Conservation (phyloP, 2,113 vertebrate genomes). For the Mixornis gularis region DNA sequence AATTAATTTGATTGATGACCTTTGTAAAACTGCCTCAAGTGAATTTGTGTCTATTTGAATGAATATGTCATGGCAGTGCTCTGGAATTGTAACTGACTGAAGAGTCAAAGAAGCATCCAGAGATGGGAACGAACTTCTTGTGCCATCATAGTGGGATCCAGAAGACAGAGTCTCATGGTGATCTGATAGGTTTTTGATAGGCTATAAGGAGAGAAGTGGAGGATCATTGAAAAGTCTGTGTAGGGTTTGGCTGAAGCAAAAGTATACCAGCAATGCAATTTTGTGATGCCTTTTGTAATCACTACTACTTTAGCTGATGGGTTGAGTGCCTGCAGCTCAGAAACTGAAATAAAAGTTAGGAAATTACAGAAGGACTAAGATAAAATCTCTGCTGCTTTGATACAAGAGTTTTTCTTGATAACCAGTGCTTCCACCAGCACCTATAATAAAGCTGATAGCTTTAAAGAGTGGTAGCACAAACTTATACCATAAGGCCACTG, state of each 20-base stretch:
- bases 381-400: neutral
- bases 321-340: neutral
- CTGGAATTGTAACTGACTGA: neutral
- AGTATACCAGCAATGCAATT: neutral
- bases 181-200: neutral
- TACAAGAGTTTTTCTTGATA: neutral
- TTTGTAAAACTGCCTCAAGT: neutral
- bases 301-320: neutral
- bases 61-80: neutral
- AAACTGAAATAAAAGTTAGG: neutral
- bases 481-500: neutral
- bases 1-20: neutral
- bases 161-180: neutral
- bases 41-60: neutral
- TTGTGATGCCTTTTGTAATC: neutral
- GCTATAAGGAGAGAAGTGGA: neutral
- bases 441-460: neutral
- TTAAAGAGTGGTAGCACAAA: neutral
- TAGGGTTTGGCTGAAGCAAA: neutral
- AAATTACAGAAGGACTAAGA: neutral
- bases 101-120: neutral
- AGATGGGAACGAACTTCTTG: neutral
- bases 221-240: neutral
- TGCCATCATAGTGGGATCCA: neutral
- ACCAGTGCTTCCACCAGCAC: neutral